A percentile compares a stretch with the other conserved stretches of the same genome.
Evolutionary conservation across 2,113 vertebrate species (phyloP).

Genomic region (Pandion haliaetus): DNA sequence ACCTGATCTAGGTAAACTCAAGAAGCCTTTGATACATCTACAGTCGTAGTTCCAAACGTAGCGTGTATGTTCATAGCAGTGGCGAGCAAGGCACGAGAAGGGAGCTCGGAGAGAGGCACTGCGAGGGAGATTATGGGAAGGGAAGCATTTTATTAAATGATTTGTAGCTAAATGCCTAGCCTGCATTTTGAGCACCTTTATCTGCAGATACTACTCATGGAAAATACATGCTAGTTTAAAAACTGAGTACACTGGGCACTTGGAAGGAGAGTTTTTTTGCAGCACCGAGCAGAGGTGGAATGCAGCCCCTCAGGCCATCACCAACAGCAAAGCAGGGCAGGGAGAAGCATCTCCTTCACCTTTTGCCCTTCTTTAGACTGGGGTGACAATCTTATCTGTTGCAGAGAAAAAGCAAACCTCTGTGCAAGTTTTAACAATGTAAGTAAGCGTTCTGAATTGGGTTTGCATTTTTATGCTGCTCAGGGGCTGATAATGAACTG

Average conservation of each 20-base stretch:
- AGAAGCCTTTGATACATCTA: not conserved
- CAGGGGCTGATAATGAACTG: not conserved
- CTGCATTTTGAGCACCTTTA: not conserved
- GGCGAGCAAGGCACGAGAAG: not conserved
- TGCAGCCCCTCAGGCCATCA: not conserved
- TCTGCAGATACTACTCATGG: not conserved
- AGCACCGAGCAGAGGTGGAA: not conserved
- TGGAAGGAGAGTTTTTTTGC: not conserved
- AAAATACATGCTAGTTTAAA: not conserved
- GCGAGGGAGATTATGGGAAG: not conserved
- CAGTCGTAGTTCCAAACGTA: not conserved
- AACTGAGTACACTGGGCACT: not conserved
- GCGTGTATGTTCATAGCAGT: accelerated
- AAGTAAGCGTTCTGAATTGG: not conserved
- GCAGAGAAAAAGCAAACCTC: not conserved
- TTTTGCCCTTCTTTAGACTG: not conserved
- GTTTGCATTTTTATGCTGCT: not conserved
- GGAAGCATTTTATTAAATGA: not conserved
- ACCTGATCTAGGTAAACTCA: not conserved
- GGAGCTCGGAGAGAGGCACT: not conserved
- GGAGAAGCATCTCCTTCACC: not conserved
- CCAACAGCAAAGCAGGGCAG: not conserved
- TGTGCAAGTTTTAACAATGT: not conserved
- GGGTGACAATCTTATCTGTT: not conserved
- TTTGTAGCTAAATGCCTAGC: not conserved